These are phyloP conservation scores for Callorhinus ursinus DNA, from an alignment of 2,113 vertebrate species.

Conservation along the genomic window DNA sequence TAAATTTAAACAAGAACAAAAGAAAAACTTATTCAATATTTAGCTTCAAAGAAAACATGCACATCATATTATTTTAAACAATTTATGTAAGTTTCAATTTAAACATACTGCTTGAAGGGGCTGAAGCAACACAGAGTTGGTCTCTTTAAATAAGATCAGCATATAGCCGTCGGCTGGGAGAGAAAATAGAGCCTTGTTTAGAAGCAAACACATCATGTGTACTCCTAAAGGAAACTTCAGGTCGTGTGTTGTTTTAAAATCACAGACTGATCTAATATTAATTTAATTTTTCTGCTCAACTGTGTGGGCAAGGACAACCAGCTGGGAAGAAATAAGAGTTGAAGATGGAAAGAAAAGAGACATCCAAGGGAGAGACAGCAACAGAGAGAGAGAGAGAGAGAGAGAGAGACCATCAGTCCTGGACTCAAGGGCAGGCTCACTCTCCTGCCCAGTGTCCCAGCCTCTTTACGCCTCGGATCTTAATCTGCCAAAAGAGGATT, in stretches of 20 bases:
- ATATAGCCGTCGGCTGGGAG: background rate
- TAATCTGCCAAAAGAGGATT: background rate
- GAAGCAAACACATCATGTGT: slow-evolving; percentile 40
- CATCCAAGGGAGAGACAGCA: background rate
- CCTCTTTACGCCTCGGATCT: background rate
- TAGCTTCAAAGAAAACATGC: slow-evolving; percentile 60
- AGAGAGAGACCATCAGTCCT: background rate
- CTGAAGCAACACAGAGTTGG: background rate
- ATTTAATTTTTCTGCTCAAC: background rate
- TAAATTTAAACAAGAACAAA: slow-evolving; percentile 65
- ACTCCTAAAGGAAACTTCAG: background rate
- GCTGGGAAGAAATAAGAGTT: background rate
- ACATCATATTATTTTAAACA: slow-evolving; percentile 48
- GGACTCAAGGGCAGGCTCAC: background rate
- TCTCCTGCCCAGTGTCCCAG: background rate
- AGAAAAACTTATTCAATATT: slow-evolving; percentile 61
- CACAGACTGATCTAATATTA: background rate
- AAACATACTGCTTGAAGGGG: slow-evolving; percentile 42
- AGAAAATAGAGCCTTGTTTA: slow-evolving; percentile 33
- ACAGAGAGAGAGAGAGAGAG: background rate
- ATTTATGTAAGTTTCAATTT: slow-evolving; percentile 57
- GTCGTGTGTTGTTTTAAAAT: background rate
- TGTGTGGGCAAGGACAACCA: background rate
- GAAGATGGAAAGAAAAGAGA: background rate
- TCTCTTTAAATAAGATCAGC: slow-evolving; percentile 62